Evolutionary conservation across 1,140 invertebrate genomes (phyloP).

Genomic region (Diorhabda carinulata): DNA sequence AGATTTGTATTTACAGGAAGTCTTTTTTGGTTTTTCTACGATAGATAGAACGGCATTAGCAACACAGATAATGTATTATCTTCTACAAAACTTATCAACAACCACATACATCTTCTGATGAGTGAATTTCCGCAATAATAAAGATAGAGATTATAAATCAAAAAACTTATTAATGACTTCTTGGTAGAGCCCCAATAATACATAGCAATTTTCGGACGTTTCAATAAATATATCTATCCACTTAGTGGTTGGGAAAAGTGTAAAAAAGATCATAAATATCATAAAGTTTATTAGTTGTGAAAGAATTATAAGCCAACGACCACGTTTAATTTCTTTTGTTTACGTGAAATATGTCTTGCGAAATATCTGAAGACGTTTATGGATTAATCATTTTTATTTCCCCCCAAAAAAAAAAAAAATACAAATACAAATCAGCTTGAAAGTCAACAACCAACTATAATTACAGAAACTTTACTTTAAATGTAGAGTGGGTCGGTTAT

Average conservation of each 20-base stretch:
- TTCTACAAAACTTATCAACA: no score
- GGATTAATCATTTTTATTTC: not conserved
- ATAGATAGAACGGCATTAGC: no score
- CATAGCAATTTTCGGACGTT: not conserved
- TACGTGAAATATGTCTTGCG: slow-evolving; percentile 11
- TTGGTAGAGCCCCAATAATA: no score
- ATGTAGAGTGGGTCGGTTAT: no score
- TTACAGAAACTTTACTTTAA: no score
- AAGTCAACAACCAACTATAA: not conserved
- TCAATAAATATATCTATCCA: slow-evolving; percentile 2
- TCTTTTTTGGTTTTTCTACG: no score
- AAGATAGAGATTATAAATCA: no score
- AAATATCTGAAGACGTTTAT: not conserved
- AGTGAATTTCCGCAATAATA: no score
- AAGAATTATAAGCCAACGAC: slow-evolving; percentile 13
- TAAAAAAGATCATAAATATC: slow-evolving; percentile 9
- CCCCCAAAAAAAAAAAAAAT: not conserved
- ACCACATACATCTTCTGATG: no score
- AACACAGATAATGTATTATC: no score
- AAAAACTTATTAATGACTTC: no score
- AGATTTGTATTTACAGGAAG: no score
- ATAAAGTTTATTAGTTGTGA: slow-evolving; percentile 16
- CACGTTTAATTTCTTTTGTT: slow-evolving; percentile 15
- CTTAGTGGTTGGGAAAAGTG: slow-evolving; percentile 5
- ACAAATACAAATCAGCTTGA: not conserved